Evolutionary conservation across 2,888 invertebrate species (phyloP), one percentile per base, ranked within the genome.

Genomic region (Drosophila suboccidentalis): DNA sequence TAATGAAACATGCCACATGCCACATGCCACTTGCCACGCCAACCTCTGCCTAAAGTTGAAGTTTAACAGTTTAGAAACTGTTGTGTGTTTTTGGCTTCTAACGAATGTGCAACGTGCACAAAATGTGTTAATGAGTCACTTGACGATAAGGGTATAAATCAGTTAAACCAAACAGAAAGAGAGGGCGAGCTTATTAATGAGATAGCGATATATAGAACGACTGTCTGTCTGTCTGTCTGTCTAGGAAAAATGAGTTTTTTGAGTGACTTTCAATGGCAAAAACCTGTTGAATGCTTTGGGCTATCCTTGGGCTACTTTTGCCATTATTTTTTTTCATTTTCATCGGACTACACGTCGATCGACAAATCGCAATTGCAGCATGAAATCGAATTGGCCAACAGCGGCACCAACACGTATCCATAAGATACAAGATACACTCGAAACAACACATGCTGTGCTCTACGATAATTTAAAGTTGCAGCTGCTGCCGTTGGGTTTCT

Each of bases 61-160:
- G 43, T 34, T 61, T 36, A 34, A 5, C 34, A 44, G 44, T 11
- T 44, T 43, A 43, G 19, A 17, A 32, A 44, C 32, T 22, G 5
- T 9, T n/a, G 43, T 39, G 34, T 13, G 41, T 19, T 32, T 65
- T 38, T 32, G 43, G 32, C 63, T 60, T 74, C 75, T 86, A 86
- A 83, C 86, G 83, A 86, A 86, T 83, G 86, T 75, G 62, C 71
- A 80, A 80, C 75, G 85, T 80, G 74, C 82, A 63, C 80, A 69
- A 80, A 82, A 77, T 86, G 86, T 86, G 83, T 83, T 83, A 82
- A 82, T 86, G 82, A 86, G 67, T 59, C 49, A 64, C 64, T 68
- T 59, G 19, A 19, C 17, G 49, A 62, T 47, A 43, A 13, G 26
- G 13, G 34, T 19, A 15, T 34, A 38, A 11, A 59, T 15, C 17